Percentiles rank a stretch among this genome's conserved stretches.
These are phyloP conservation scores for Capromys pilorides DNA, from an alignment of 2,797 vertebrate species.

Conservation along the genomic window DNA sequence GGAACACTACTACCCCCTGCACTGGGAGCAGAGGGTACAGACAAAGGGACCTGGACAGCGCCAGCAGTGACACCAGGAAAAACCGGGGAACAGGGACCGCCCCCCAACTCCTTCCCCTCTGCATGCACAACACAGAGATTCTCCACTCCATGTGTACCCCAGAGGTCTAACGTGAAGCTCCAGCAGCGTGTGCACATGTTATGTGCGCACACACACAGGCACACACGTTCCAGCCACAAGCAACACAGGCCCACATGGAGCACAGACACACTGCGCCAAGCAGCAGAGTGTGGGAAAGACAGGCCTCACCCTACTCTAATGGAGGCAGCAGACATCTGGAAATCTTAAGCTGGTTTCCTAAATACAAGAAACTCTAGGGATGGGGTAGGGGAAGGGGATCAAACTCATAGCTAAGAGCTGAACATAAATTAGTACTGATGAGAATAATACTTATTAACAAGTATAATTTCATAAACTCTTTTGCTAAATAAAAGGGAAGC, in stretches of 20 bases:
- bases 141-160: no score
- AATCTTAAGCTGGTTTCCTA: background rate
- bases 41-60: background rate
- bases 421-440: slow-evolving; percentile 8
- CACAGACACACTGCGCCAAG: background rate
- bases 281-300: background rate
- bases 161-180: background rate
- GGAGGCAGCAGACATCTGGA: slow-evolving; percentile 41
- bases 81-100: background rate
- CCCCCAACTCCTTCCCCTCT: background rate
- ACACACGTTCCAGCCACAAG: background rate
- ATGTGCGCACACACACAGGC: background rate
- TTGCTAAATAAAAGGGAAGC: background rate
- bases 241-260: background rate
- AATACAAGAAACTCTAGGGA: background rate
- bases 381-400: background rate
- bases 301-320: background rate
- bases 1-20: background rate
- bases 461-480: slow-evolving; percentile 27
- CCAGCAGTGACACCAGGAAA: background rate
- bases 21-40: background rate
- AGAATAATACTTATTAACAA: slow-evolving; percentile 10
- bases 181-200: background rate
- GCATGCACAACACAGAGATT: background rate
- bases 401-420: slow-evolving; percentile 27